A percentile compares a stretch with the other conserved stretches of the same genome.
phyloP scores from a whole-genome alignment of 2,113 vertebrate genomes.

The Marmota monax region DNA sequence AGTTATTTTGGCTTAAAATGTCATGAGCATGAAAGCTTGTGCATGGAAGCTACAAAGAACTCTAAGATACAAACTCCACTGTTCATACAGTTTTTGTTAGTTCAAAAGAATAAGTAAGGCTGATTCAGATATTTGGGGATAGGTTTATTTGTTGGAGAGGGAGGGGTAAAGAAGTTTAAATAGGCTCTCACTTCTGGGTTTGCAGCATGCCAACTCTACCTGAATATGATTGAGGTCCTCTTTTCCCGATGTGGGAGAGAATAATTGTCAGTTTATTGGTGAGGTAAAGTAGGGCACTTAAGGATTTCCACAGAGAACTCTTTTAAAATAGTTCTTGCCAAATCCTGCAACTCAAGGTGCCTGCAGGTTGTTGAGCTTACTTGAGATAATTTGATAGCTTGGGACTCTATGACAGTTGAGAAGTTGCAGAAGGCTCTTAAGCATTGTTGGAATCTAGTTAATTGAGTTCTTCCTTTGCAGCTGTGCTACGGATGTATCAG shows the following conservation, averaged over 20 bases:
- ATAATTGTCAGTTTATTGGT: background rate
- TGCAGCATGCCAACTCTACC: background rate
- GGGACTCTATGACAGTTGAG: background rate
- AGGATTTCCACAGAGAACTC: background rate
- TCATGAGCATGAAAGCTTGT: background rate
- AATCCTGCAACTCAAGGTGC: background rate
- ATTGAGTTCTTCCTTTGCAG: background rate
- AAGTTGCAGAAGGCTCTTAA: background rate
- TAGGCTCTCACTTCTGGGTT: background rate
- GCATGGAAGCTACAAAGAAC: background rate
- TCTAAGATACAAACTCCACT: background rate
- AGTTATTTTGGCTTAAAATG: conserved; percentile 17
- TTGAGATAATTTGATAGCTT: conserved; percentile 19
- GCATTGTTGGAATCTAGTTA: background rate
- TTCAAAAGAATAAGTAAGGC: background rate
- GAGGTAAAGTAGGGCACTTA: background rate
- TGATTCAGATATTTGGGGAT: conserved; percentile 1
- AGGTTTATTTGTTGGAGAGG: background rate
- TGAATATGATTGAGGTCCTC: background rate
- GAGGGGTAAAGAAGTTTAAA: background rate
- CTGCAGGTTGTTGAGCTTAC: conserved; percentile 5
- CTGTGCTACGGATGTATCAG: background rate
- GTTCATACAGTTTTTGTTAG: conserved; percentile 15
- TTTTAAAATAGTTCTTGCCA: background rate
- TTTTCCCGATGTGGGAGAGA: background rate